phyloP scores from a whole-genome alignment of 2,797 vertebrate species.

The Masticophis lateralis region DNA sequence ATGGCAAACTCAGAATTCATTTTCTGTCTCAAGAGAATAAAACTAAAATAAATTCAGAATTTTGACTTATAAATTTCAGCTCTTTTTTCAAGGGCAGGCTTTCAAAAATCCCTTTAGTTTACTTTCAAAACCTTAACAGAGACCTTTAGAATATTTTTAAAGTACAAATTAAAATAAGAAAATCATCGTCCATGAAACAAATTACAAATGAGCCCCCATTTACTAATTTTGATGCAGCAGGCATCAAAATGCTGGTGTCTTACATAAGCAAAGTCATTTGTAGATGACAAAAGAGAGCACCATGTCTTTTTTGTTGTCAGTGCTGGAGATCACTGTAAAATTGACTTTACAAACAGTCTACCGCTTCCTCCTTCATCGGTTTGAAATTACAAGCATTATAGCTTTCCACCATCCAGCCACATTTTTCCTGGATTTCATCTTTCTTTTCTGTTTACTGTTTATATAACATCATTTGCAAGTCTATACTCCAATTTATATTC shows the following conservation, averaged over 20 bases:
- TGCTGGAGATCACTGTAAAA: neutral
- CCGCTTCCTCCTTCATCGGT: neutral
- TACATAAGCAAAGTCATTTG: neutral
- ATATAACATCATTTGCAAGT: neutral
- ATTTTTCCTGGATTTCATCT: neutral
- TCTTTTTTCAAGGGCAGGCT: neutral
- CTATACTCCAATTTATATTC: neutral
- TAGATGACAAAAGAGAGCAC: neutral
- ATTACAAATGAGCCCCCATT: neutral
- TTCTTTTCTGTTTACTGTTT: neutral
- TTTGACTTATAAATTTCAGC: neutral
- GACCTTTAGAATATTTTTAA: neutral
- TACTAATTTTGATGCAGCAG: neutral
- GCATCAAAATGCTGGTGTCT: neutral
- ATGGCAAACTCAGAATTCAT: neutral
- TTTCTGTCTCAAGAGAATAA: neutral
- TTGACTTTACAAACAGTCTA: neutral
- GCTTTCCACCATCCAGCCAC: neutral
- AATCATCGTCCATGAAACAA: neutral
- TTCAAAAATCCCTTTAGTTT: neutral
- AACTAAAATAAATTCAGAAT: neutral
- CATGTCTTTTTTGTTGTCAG: neutral
- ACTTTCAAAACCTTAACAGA: neutral
- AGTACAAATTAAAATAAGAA: conserved; percentile 21
- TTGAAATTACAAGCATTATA: neutral